A percentile compares a stretch with the other conserved stretches of the same genome.
phyloP scores from a whole-genome alignment of 2,888 invertebrate species.

The Diogma glabrata region DNA sequence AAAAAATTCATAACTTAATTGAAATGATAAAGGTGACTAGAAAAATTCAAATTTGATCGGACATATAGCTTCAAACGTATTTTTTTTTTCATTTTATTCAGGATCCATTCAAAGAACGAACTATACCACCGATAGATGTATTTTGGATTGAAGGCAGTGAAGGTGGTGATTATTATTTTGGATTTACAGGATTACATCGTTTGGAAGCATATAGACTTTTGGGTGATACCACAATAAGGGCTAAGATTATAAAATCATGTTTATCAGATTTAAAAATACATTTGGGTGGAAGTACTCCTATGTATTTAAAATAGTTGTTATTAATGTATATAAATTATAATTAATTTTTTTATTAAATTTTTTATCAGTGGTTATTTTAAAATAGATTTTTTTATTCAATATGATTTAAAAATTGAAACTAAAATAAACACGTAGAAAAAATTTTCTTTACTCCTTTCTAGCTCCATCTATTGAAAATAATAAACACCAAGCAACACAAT shows the following conservation, averaged over 20 bases:
- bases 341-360: too few relatives aligned
- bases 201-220: constrained; percentile 68
- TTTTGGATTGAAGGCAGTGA: constrained; percentile 71
- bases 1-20: constrained; percentile 69
- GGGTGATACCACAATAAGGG: constrained; percentile 54
- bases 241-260: constrained; percentile 70
- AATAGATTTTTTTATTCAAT: too few relatives aligned
- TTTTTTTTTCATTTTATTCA: not conserved
- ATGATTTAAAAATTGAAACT: too few relatives aligned
- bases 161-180: constrained; percentile 80
- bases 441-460: too few relatives aligned
- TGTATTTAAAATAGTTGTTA: constrained; percentile 48
- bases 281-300: constrained; percentile 70
- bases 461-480: too few relatives aligned
- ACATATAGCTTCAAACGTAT: too few relatives aligned
- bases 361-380: too few relatives aligned
- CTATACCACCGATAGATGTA: constrained; percentile 75
- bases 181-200: constrained; percentile 82
- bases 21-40: constrained; percentile 50
- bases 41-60: too few relatives aligned
- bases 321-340: not conserved
- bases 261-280: constrained; percentile 60
- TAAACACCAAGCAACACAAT: too few relatives aligned
- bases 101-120: constrained; percentile 45
- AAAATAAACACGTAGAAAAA: too few relatives aligned